Percentiles rank a stretch among this genome's conserved stretches.
Evolutionary conservation across 2,113 vertebrate genomes (phyloP).

Genomic region (Pardalotus punctatus): DNA sequence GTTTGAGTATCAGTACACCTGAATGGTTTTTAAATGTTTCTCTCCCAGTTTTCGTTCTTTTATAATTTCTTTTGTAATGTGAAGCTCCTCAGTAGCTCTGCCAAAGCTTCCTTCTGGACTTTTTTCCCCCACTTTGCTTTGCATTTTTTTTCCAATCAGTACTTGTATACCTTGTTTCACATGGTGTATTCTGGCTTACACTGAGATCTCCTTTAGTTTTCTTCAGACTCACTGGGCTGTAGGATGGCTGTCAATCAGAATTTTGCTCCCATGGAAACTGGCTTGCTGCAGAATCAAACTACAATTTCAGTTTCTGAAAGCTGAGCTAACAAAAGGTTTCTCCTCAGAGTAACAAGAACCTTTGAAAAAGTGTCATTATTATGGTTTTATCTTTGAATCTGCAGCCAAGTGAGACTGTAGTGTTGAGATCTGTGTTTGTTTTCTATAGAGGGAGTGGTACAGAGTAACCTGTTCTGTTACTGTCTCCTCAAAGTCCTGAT

Average conservation of each 20-base stretch:
- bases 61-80: background rate
- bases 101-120: background rate
- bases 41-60: background rate
- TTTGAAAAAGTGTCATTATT: background rate
- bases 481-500: background rate
- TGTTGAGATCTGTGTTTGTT: background rate
- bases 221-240: background rate
- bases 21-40: background rate
- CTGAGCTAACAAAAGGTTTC: background rate
- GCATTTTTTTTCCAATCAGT: background rate
- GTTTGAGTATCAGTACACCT: background rate
- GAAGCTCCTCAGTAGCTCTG: background rate
- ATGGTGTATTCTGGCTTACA: background rate
- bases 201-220: background rate
- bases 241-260: background rate
- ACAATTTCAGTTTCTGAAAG: background rate
- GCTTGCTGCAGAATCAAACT: background rate
- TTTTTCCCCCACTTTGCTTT: background rate
- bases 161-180: background rate
- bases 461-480: background rate
- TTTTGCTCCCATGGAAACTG: background rate
- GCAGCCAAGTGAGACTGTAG: fast-evolving
- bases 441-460: background rate
- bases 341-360: background rate
- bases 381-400: background rate